Conservation (phyloP, 2,797 vertebrate species). For the Steatocranus sp. region DNA sequence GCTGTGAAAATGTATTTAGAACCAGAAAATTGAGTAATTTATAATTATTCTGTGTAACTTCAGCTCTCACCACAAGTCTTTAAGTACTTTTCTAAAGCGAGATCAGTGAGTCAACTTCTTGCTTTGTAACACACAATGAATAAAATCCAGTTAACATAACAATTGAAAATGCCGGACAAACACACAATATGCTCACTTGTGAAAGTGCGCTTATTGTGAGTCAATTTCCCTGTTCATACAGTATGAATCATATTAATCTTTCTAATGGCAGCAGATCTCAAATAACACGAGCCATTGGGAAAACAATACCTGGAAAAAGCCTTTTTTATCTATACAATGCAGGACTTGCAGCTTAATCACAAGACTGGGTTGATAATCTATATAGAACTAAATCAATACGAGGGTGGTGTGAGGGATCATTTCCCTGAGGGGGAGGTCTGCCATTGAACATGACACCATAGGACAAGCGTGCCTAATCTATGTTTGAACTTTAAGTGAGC, state of each 20-base stretch:
- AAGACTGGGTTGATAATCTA: constrained; percentile 58
- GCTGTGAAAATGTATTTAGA: background rate
- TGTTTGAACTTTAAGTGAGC: constrained; percentile 69
- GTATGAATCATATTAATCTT: constrained; percentile 49
- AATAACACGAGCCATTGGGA: constrained; percentile 40
- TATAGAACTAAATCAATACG: constrained; percentile 64
- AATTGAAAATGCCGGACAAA: background rate
- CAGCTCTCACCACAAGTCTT: background rate
- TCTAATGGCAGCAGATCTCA: constrained; percentile 49
- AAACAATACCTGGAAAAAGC: constrained; percentile 59
- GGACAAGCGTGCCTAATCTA: constrained; percentile 72
- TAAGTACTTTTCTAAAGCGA: background rate
- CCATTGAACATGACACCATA: constrained; percentile 70
- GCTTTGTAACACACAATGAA: background rate
- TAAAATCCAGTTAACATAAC: background rate
- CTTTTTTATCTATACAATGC: constrained; percentile 23
- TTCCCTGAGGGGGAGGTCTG: constrained; percentile 50
- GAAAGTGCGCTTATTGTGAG: constrained; percentile 5
- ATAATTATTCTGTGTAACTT: background rate
- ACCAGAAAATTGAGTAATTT: background rate
- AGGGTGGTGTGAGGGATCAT: constrained; percentile 50
- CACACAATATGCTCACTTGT: constrained; percentile 1
- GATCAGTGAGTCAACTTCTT: background rate
- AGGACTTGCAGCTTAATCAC: constrained; percentile 36
- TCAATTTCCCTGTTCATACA: constrained; percentile 29